Evolutionary conservation across 2,888 invertebrate species (phyloP).

Genomic region (Cerceris rybyensis): DNA sequence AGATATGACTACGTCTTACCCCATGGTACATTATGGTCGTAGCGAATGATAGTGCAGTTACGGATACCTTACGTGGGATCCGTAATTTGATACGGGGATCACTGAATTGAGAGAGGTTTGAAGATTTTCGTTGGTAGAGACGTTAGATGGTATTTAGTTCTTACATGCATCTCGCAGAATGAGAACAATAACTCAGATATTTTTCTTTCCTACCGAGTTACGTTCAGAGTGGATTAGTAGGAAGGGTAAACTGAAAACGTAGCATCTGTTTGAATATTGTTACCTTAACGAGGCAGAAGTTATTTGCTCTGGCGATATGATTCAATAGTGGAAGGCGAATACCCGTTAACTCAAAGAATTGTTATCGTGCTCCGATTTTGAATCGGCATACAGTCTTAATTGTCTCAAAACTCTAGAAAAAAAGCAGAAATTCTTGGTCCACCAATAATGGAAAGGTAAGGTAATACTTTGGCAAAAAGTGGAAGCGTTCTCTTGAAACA

Average conservation of each 20-base stretch:
- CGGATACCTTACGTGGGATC: too few species aligned
- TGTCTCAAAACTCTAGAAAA: slow-evolving; percentile 17
- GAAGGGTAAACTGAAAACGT: slow-evolving; percentile 43
- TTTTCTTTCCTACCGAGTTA: slow-evolving; percentile 14
- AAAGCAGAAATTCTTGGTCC: too few species aligned
- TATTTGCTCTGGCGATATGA: slow-evolving; percentile 71
- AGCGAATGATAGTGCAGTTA: not conserved
- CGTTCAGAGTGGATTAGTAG: slow-evolving; percentile 25
- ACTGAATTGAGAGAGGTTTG: too few species aligned
- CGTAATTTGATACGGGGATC: too few species aligned
- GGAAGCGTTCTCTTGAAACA: too few species aligned
- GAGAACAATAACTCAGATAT: not conserved
- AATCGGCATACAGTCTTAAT: slow-evolving; percentile 45
- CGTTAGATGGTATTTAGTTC: too few species aligned
- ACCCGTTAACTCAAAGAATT: slow-evolving; percentile 31
- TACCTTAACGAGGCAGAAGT: slow-evolving; percentile 74
- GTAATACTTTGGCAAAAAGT: too few species aligned
- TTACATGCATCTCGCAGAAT: too few species aligned
- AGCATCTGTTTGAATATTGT: slow-evolving; percentile 73
- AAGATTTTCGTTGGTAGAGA: too few species aligned
- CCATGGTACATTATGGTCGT: not conserved
- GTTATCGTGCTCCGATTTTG: slow-evolving; percentile 41
- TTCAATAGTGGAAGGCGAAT: slow-evolving; percentile 25
- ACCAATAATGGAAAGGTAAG: too few species aligned
- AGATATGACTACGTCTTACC: not conserved